phyloP scores from a whole-genome alignment of 2,888 invertebrate genomes.

The Platycheirus rosarum region DNA sequence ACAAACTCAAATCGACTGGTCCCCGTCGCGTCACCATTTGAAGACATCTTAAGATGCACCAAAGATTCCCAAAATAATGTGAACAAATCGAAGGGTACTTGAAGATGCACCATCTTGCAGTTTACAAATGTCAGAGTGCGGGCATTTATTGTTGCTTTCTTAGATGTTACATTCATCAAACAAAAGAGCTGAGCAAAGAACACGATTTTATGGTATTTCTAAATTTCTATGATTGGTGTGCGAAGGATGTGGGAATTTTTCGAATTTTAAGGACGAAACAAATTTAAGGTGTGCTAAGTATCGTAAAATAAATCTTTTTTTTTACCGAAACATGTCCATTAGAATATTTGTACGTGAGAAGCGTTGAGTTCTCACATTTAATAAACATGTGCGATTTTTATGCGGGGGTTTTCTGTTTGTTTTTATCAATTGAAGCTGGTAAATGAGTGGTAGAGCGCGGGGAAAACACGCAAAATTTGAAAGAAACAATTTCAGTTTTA shows the following conservation, averaged over 20 bases:
- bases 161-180: conserved; percentile 49
- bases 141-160: conserved; percentile 4
- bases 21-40: neutral
- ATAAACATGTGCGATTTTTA: conserved; percentile 41
- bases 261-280: conserved; percentile 41
- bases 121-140: conserved; percentile 60
- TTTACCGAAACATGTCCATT: conserved; percentile 39
- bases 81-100: conserved; percentile 6
- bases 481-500: conserved; percentile 16
- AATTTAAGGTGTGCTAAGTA: conserved; percentile 56
- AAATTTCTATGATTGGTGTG: conserved; percentile 30
- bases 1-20: conserved; percentile 18
- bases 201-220: conserved; percentile 3
- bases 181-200: conserved; percentile 49
- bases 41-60: conserved; percentile 2
- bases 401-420: conserved; percentile 58
- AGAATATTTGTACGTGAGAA: neutral
- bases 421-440: conserved; percentile 22
- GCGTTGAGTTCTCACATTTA: conserved; percentile 56
- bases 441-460: conserved; percentile 22
- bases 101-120: conserved; percentile 44
- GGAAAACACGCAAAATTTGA: conserved; percentile 43
- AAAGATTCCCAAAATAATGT: neutral
- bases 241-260: conserved; percentile 64
- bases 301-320: neutral